These are phyloP conservation scores for Oxytorus armatus DNA, from an alignment of 2,888 invertebrate species.

Conservation along the genomic window DNA sequence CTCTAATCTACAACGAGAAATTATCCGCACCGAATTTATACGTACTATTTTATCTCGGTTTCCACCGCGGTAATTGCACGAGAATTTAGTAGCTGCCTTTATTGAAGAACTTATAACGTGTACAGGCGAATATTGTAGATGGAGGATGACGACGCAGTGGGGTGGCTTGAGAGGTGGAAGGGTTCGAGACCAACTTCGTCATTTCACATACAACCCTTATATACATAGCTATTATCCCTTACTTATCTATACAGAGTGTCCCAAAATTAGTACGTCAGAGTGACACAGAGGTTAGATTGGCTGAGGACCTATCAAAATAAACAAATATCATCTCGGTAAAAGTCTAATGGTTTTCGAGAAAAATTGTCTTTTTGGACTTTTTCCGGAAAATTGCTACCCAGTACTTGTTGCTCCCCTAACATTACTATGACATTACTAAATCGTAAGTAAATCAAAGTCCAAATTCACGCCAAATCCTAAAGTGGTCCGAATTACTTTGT, in stretches of 20 bases:
- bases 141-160: neutral
- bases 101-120: constrained; percentile 58
- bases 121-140: neutral
- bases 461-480: too few relatives aligned
- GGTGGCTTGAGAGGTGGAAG: neutral
- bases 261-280: too few relatives aligned
- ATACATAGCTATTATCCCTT: neutral
- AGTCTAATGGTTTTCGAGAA: too few relatives aligned
- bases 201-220: constrained; percentile 22
- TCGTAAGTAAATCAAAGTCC: too few relatives aligned
- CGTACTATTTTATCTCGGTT: constrained; percentile 60
- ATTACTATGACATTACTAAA: too few relatives aligned
- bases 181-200: constrained; percentile 28
- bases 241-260: neutral
- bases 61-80: constrained; percentile 59
- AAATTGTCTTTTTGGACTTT: too few relatives aligned
- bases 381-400: too few relatives aligned
- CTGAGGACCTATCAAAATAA: too few relatives aligned
- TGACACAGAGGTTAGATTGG: too few relatives aligned
- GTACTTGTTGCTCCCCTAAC: too few relatives aligned
- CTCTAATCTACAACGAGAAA: constrained; percentile 43
- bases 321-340: too few relatives aligned
- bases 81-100: constrained; percentile 61
- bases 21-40: constrained; percentile 59
- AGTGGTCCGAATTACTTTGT: too few relatives aligned